Conservation (phyloP, 2,113 vertebrate genomes). For the Leucopternis melanops region DNA sequence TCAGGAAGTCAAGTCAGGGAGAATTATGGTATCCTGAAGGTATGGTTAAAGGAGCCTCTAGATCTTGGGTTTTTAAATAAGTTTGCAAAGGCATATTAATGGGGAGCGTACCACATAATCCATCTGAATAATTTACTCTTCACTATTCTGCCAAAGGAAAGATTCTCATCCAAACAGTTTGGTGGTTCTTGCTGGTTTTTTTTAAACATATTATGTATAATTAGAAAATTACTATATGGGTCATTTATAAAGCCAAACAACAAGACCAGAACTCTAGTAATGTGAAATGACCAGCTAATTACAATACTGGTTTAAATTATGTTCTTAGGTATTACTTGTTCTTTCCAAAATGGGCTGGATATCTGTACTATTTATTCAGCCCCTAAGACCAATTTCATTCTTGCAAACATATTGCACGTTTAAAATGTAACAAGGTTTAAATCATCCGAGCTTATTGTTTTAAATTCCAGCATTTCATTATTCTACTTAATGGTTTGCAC, state of each 20-base stretch:
- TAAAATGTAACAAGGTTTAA: constrained; percentile 51
- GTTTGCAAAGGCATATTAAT: not conserved
- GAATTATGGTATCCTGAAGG: not conserved
- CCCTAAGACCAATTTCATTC: constrained; percentile 50
- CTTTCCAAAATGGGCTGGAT: constrained; percentile 35
- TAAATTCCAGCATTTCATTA: constrained; percentile 47
- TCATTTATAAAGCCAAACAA: constrained; percentile 31
- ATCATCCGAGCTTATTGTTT: constrained; percentile 39
- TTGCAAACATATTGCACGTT: constrained; percentile 48
- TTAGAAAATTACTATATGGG: not conserved
- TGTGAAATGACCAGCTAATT: constrained; percentile 47
- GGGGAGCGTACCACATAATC: not conserved
- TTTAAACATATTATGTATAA: not conserved
- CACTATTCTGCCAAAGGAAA: constrained; percentile 8
- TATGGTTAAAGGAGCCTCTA: not conserved
- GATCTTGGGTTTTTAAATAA: not conserved
- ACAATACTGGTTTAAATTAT: constrained; percentile 33
- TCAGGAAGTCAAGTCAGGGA: not conserved
- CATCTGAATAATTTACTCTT: constrained; percentile 22
- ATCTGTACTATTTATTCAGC: constrained; percentile 40
- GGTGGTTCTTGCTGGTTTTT: not conserved
- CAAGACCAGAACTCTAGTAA: not conserved
- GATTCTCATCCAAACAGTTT: not conserved
- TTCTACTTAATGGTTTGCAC: constrained; percentile 42
- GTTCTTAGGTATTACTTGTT: constrained; percentile 31